Conservation (phyloP, 2,888 invertebrate species). For the Entomobrya proxima region DNA sequence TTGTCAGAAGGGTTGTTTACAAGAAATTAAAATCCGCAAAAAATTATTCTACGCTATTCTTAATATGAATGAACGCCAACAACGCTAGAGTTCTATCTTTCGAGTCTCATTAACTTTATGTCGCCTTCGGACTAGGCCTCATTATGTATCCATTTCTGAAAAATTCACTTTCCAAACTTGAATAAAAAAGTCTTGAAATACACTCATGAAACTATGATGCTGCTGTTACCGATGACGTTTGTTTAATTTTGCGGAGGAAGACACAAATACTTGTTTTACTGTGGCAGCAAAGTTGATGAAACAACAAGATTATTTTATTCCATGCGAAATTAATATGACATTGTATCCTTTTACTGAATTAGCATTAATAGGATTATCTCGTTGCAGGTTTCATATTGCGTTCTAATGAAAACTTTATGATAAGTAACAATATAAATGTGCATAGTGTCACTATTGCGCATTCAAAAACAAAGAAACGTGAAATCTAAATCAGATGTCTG, state of each 20-base stretch:
- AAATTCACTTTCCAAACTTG: constrained; percentile 44
- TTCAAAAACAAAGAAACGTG: too few species aligned
- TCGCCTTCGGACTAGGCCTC: constrained; percentile 45
- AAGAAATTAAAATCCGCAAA: too few species aligned
- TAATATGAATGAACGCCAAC: too few species aligned
- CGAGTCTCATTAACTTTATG: constrained; percentile 45
- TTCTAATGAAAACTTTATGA: too few species aligned
- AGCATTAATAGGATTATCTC: background rate
- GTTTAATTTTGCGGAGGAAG: background rate
- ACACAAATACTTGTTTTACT: constrained; percentile 1
- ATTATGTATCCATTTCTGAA: constrained; percentile 6
- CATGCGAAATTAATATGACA: constrained; percentile 34
- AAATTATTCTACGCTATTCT: too few species aligned
- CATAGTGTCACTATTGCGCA: too few species aligned
- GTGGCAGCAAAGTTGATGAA: background rate
- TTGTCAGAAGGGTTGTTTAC: too few species aligned
- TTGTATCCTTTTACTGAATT: background rate
- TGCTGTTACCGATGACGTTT: background rate
- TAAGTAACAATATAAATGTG: too few species aligned
- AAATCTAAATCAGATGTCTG: too few species aligned
- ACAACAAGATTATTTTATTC: background rate
- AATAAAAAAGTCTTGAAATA: background rate
- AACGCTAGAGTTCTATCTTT: background rate
- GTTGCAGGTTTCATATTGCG: background rate
- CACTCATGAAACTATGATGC: background rate